Base-by-base conservation (phyloP, 1,140 invertebrate species). In the Pantala flavescens region DNA sequence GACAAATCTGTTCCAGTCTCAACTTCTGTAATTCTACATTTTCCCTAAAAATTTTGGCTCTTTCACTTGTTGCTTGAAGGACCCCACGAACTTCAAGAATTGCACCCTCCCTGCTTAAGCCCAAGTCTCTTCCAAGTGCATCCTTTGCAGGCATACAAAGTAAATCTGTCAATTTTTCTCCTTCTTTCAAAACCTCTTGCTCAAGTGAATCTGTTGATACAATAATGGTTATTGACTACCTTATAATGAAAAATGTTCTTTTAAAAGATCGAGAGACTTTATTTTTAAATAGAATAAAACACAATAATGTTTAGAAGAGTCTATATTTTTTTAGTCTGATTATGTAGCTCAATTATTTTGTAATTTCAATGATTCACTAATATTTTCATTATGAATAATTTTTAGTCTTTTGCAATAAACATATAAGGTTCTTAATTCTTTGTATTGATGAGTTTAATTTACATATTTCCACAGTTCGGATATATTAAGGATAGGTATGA, bases 91-190 rank as follows among this genome's bases (percentile, higher is more conserved):
- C 86, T 79, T 91, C 90, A 42, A 87, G 83, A 24, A 91, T 91
- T 77, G 92, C 90, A 78, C 86, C 84, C 28, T 85, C 87, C 76
- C 92, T 92, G 84, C 93, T 88, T 10, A 91, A 86, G 19, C 85
- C 83, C 78, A 93, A 85, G 80, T 92, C 91, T 76, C 90, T 85
- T 23, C 90, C 90, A 73, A 91, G 83, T 0, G 91, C 90, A 82
- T 93, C 91, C 82, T 93, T 93, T 70, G 93, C 87, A 12, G 91
- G 91, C 84, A 92, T 88, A 10, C 91, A 90, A 73, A 93, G 84
- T 81, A 93, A 87, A 81, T 93, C 91, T 24, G 91, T 88, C 36
- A 94, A 82, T 78, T 90, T 91, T 81, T 93, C 91, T 19, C 91
- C 91, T 82, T 92, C 90, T 77, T 88, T 87, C n/a, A 88, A 84